Percentiles rank a stretch among this genome's conserved stretches.
Evolutionary conservation across 2,113 vertebrate genomes (phyloP).

Genomic region (Opisthocomus hoazin): DNA sequence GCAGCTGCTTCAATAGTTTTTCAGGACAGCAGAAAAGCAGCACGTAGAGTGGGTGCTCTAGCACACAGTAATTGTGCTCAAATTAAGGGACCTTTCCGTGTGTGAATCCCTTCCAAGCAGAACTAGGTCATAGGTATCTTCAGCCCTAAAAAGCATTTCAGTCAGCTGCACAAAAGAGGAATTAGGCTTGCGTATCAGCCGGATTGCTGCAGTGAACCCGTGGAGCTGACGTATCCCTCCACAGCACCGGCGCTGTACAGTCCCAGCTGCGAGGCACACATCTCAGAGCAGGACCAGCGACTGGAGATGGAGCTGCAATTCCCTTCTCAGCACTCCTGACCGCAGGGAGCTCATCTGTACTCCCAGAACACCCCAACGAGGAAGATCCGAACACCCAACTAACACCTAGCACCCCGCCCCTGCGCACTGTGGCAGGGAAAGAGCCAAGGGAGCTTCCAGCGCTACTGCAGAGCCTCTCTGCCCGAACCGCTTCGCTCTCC

Average conservation of each 20-base stretch:
- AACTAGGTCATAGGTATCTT: not conserved
- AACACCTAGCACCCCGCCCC: not conserved
- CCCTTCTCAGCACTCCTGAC: not conserved
- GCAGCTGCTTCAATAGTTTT: not conserved
- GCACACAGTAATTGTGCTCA: not conserved
- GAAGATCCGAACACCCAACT: not conserved
- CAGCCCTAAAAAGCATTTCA: constrained; percentile 9
- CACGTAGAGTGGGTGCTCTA: not conserved
- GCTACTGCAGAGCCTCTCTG: rapidly evolving
- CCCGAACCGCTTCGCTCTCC: not conserved
- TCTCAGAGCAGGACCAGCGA: not conserved
- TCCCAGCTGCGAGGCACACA: rapidly evolving
- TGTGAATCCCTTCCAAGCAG: not conserved
- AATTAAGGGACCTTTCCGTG: not conserved
- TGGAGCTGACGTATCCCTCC: not conserved
- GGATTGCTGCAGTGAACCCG: not conserved
- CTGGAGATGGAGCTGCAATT: rapidly evolving
- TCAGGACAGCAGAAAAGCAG: not conserved
- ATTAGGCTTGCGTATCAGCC: not conserved
- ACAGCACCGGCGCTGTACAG: not conserved
- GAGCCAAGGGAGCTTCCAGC: not conserved
- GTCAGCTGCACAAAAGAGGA: not conserved
- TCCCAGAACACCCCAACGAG: not conserved
- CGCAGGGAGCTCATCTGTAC: not conserved
- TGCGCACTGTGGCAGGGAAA: not conserved